Percentiles rank a stretch among this genome's conserved stretches.
Evolutionary conservation across 2,113 vertebrate genomes (phyloP).

Genomic region (Psittacula cyanocephala): DNA sequence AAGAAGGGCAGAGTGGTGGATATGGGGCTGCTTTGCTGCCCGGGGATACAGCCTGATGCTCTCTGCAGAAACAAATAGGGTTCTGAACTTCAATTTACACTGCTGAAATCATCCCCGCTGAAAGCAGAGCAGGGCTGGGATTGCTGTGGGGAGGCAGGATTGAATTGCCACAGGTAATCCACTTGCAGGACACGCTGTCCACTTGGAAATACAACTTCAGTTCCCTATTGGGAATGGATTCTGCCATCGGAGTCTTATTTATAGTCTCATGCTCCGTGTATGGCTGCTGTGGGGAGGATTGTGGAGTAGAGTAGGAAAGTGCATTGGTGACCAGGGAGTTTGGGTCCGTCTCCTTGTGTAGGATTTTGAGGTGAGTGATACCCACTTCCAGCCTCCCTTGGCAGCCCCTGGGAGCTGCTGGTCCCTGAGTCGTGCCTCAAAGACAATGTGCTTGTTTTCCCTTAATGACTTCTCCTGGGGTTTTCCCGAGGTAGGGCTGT

Average conservation of each 20-base stretch:
- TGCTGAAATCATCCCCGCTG: background rate
- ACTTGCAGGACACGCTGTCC: conserved; percentile 23
- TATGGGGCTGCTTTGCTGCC: background rate
- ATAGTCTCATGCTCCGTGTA: background rate
- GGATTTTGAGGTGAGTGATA: accelerated
- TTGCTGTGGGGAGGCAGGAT: background rate
- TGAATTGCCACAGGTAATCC: background rate
- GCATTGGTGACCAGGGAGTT: background rate
- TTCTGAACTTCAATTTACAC: background rate
- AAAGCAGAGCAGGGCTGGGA: background rate
- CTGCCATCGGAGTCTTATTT: background rate
- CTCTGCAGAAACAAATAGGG: background rate
- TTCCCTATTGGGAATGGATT: background rate
- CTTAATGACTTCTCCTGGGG: background rate
- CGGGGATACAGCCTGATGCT: background rate
- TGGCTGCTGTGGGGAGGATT: background rate
- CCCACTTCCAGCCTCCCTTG: accelerated
- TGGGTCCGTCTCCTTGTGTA: background rate
- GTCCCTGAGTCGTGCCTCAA: background rate
- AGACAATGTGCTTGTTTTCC: background rate
- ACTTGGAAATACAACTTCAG: conserved; percentile 36
- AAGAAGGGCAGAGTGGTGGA: background rate
- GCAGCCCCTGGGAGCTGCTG: background rate
- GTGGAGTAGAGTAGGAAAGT: accelerated
- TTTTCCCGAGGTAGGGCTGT: background rate